Conservation (phyloP, 2,888 invertebrate species). For the Dichetophora obliterata region DNA sequence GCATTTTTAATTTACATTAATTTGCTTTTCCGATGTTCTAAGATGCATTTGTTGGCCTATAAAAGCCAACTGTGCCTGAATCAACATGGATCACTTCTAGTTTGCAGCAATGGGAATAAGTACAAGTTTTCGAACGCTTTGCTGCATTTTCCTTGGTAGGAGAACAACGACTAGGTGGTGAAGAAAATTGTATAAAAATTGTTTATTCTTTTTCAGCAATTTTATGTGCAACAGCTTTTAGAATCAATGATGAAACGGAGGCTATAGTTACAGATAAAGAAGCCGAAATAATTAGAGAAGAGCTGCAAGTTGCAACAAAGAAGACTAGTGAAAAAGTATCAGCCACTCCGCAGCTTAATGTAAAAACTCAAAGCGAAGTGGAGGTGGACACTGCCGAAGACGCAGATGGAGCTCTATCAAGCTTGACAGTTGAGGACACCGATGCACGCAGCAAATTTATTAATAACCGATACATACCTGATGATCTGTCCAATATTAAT, state of each 20-base stretch:
- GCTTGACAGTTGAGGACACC: conserved; percentile 44
- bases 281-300: too few relatives aligned
- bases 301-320: neutral
- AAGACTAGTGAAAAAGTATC: neutral
- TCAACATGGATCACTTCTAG: neutral
- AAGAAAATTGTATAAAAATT: neutral
- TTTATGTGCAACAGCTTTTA: neutral
- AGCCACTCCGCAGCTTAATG: neutral
- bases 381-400: neutral
- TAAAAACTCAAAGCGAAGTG: neutral
- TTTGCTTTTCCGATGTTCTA: neutral
- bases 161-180: neutral
- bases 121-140: neutral
- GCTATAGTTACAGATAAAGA: too few relatives aligned
- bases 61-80: neutral
- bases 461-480: conserved; percentile 60
- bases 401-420: neutral
- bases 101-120: neutral
- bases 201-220: neutral
- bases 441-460: conserved; percentile 61
- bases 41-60: conserved; percentile 6
- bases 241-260: too few relatives aligned
- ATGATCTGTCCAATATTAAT: conserved; percentile 50
- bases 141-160: neutral
- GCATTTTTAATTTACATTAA: neutral